Conservation (phyloP, 2,113 vertebrate species). For the Zosterops hypoxanthus region DNA sequence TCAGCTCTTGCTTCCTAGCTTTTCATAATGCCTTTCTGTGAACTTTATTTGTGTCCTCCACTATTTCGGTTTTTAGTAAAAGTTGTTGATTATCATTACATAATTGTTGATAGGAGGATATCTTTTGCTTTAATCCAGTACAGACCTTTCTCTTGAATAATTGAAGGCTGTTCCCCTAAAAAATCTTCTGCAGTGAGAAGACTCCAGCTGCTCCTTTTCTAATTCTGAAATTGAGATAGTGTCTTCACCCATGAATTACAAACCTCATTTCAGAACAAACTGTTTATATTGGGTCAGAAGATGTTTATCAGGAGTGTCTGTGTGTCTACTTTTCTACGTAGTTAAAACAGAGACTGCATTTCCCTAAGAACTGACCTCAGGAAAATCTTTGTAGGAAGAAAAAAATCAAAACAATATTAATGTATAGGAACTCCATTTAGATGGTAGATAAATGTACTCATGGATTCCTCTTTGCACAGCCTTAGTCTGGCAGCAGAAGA, state of each 20-base stretch:
- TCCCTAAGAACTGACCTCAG: background rate
- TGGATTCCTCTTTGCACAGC: background rate
- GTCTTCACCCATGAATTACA: background rate
- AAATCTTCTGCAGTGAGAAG: background rate
- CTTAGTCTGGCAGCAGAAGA: background rate
- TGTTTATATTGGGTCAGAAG: background rate
- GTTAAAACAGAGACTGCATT: background rate
- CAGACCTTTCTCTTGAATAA: background rate
- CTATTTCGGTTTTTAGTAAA: background rate
- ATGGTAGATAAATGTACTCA: background rate
- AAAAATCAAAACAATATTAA: background rate
- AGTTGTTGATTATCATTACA: background rate
- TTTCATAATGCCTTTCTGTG: background rate
- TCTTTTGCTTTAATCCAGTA: background rate
- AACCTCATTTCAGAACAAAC: background rate
- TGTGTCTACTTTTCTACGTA: background rate
- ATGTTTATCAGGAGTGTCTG: background rate
- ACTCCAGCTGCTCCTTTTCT: background rate
- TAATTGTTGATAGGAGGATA: background rate
- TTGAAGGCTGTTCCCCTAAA: background rate
- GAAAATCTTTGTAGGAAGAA: background rate
- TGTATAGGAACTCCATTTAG: background rate
- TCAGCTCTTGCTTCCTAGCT: background rate
- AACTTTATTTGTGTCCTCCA: background rate
- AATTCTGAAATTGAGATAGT: background rate